Evolutionary conservation across 2,113 vertebrate species (phyloP), one percentile per base, ranked within the genome.

Genomic region (Taurulus bubalis): DNA sequence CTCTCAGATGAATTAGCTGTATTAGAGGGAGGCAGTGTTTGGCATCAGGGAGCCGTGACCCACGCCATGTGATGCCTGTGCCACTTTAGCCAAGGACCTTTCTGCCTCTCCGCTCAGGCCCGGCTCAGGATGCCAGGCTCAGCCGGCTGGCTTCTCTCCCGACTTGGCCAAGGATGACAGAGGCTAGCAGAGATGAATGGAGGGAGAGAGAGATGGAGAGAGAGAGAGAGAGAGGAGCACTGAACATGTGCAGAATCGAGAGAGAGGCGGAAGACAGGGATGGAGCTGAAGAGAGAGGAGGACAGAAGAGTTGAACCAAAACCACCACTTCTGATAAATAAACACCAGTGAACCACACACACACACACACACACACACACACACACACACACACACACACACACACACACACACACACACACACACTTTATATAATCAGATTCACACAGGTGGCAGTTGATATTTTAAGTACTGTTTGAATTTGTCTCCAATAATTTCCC

Each of bases 61-160:
- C 75, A 75, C 72, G 74, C 76, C 47, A 70, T 87, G 79, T 91
- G 90, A 92, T 89, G 85, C 68, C 62, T 77, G 63, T 84, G 85
- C 90, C 91, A 91, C 82, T 89, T 91, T 86, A 86, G 87, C 92
- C 86, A 86, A 69, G 67, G 90, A 88, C 90, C 77, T 87, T 75
- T 84, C 77, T 84, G 77, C 79, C 85, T 74, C 86, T 91, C 75
- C 75, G 79, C 84, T 91, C 87, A 83, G 80, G 84, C 81, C 74
- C 71, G 80, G 86, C 72, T 83, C 60, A 80, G 67, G 82, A 87
- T 83, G 68, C 79, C 87, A 89, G 81, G 65, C 87, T 88, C 84
- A 86, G 83, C 74, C 75, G 77, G 78, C 62, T 93, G 93, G 91
- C 89, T 49, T 55, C 38, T 18, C 80, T 92, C 89, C 91, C 85